Conservation (phyloP, 2,888 invertebrate genomes). For the Thymelicus acteon region DNA sequence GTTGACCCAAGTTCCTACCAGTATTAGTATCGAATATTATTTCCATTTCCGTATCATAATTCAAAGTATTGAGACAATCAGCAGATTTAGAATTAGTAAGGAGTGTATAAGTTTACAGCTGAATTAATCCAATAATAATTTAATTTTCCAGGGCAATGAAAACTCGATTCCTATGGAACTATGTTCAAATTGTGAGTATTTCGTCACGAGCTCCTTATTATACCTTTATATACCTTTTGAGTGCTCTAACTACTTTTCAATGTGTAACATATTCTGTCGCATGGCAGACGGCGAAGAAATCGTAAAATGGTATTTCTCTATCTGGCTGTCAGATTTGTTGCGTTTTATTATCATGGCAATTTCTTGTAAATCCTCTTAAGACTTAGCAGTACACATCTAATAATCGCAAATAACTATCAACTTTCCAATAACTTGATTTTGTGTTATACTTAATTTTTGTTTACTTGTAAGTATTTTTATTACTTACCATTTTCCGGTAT, state of each 20-base stretch:
- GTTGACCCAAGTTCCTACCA: conserved; percentile 25
- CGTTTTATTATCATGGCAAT: conserved; percentile 28
- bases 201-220: conserved; percentile 42
- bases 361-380: conserved; percentile 18
- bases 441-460: conserved; percentile 26
- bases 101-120: background rate
- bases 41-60: background rate
- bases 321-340: conserved; percentile 34
- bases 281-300: conserved; percentile 35
- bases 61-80: background rate
- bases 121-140: conserved; percentile 13
- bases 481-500: conserved; percentile 24
- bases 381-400: conserved; percentile 26
- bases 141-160: conserved; percentile 94
- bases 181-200: conserved; percentile 96
- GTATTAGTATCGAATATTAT: conserved; percentile 15
- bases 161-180: conserved; percentile 98
- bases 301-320: conserved; percentile 23
- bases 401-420: conserved; percentile 32
- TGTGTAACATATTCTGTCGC: conserved; percentile 32
- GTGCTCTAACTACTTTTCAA: conserved; percentile 19
- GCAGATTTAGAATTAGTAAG: background rate
- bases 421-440: conserved; percentile 26
- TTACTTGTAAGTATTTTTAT: conserved; percentile 29
- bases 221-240: conserved; percentile 33